phyloP scores from a whole-genome alignment of 2,888 invertebrate genomes.

The Geophilus truncorum region DNA sequence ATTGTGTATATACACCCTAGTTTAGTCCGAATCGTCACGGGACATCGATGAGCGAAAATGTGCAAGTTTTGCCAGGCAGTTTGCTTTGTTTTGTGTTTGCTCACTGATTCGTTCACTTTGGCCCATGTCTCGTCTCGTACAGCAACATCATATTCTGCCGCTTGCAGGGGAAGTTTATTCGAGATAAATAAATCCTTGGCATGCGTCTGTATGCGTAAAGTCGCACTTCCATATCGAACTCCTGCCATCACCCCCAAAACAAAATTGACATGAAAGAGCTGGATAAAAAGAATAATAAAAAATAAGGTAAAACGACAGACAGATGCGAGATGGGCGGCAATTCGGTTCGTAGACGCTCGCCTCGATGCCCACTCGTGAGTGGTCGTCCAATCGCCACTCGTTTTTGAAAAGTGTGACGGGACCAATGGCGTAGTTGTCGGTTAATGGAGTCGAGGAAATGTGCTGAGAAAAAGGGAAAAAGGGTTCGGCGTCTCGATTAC shows the following conservation, averaged over 20 bases:
- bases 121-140: neutral
- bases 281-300: too few relatives aligned
- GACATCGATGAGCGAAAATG: neutral
- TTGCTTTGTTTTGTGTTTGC: neutral
- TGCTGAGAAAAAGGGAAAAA: neutral
- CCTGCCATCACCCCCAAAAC: neutral
- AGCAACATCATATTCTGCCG: neutral
- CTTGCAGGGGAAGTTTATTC: neutral
- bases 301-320: too few relatives aligned
- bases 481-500: neutral
- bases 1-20: neutral
- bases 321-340: neutral
- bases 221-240: neutral
- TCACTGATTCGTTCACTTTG: neutral
- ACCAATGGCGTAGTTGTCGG: too few relatives aligned
- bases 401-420: too few relatives aligned
- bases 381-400: neutral
- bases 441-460: neutral
- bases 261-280: neutral
- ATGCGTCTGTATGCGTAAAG: neutral
- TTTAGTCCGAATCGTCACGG: neutral
- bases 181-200: neutral
- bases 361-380: neutral
- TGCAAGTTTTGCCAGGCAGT: neutral
- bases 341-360: neutral